phyloP scores from a whole-genome alignment of 2,888 invertebrate species.

The Amorpha juglandis region DNA sequence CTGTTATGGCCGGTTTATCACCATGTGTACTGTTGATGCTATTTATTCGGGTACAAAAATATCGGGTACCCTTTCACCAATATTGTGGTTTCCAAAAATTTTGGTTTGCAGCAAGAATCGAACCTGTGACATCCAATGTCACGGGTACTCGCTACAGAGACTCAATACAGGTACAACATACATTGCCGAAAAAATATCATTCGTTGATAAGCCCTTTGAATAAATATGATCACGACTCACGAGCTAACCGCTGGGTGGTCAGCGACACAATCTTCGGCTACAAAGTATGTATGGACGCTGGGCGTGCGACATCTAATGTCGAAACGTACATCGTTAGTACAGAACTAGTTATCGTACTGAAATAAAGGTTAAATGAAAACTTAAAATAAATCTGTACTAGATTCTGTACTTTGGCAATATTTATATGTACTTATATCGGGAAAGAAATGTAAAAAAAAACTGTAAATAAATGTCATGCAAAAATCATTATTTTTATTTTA shows the following conservation, averaged over 20 bases:
- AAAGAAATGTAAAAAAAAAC: no score
- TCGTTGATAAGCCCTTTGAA: slow-evolving; percentile 26
- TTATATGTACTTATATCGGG: no score
- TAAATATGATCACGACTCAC: slow-evolving; percentile 47
- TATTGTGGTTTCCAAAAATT: no score
- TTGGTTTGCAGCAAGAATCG: no score
- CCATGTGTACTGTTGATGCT: no score
- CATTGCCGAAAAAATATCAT: neutral
- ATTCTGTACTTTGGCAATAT: neutral
- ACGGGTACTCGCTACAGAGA: neutral
- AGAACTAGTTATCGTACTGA: slow-evolving; percentile 15
- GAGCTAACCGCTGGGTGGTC: slow-evolving; percentile 41
- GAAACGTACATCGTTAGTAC: slow-evolving; percentile 23
- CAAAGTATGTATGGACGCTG: slow-evolving; percentile 51
- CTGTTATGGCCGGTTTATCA: no score
- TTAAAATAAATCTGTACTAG: neutral
- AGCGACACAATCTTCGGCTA: slow-evolving; percentile 51
- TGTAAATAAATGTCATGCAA: no score
- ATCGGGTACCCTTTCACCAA: no score
- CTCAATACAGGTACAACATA: no score
- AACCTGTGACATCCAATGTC: no score
- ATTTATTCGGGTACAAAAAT: no score
- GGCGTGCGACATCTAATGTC: slow-evolving; percentile 57
- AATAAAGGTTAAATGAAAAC: neutral
- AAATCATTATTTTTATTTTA: no score